Evolutionary conservation across 2,113 vertebrate genomes (phyloP).

Genomic region (Dolichallabes microphthalmus): DNA sequence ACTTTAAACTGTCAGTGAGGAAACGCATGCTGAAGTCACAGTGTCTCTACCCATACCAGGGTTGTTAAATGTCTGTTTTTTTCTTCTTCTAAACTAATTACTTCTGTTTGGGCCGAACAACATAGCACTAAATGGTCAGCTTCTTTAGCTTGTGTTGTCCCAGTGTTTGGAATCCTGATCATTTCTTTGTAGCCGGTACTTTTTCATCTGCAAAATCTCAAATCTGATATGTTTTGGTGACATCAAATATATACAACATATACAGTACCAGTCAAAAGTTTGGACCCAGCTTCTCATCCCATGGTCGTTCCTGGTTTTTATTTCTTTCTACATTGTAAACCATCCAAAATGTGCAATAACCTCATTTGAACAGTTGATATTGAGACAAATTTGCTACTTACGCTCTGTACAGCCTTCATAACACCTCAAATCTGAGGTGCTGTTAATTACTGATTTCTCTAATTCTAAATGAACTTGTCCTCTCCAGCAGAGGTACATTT

Average conservation of each 20-base stretch:
- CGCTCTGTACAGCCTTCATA: no score
- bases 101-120: neutral
- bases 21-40: neutral
- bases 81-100: neutral
- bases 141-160: neutral
- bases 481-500: no score
- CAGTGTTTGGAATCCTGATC: neutral
- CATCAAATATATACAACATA: neutral
- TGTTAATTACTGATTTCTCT: no score
- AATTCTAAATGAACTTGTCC: no score
- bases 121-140: neutral
- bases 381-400: no score
- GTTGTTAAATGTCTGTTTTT: neutral
- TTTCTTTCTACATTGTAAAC: no score
- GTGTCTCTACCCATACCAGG: neutral
- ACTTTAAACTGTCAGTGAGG: conserved; percentile 37
- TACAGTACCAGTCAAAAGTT: no score
- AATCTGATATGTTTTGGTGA: conserved; percentile 3
- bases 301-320: no score
- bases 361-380: no score
- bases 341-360: no score
- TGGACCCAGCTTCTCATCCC: no score
- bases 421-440: no score
- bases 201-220: conserved; percentile 3
- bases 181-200: neutral